phyloP scores from a whole-genome alignment of 2,888 invertebrate genomes.

The Tenthredo mesomela region DNA sequence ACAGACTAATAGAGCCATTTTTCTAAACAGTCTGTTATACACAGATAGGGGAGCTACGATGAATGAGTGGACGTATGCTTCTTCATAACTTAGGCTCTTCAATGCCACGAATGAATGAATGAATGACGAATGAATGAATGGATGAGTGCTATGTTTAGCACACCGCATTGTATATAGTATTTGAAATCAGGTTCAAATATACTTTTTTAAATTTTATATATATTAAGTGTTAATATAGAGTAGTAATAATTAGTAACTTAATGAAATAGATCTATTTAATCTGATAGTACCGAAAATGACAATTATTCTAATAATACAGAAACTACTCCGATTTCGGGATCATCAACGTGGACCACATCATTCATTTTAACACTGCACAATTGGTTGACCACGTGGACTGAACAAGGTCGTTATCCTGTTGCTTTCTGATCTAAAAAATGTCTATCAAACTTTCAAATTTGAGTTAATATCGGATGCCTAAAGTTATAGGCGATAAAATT shows the following conservation, averaged over 20 bases:
- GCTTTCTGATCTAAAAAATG: not conserved
- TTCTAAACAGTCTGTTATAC: not conserved
- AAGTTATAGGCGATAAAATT: not conserved
- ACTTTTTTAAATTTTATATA: not conserved
- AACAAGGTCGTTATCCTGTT: not conserved
- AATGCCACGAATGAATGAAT: slow-evolving; percentile 9
- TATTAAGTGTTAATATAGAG: not conserved
- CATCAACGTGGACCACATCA: not conserved
- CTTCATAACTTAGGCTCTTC: not conserved
- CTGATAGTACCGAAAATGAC: too few relatives aligned
- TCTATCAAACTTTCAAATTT: not conserved
- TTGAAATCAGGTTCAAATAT: not conserved
- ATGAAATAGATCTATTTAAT: not conserved
- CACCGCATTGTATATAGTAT: not conserved
- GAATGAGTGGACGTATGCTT: not conserved
- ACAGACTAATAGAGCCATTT: slow-evolving; percentile 31
- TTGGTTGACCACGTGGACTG: not conserved
- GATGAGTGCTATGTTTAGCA: not conserved
- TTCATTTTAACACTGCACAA: not conserved
- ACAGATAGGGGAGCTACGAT: not conserved
- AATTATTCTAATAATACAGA: too few relatives aligned
- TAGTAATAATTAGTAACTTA: not conserved
- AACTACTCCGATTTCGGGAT: not conserved
- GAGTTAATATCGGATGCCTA: not conserved
- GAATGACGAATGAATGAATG: not conserved